Base-by-base conservation (phyloP, 1,140 invertebrate genomes). In the Drosophila arizonae region DNA sequence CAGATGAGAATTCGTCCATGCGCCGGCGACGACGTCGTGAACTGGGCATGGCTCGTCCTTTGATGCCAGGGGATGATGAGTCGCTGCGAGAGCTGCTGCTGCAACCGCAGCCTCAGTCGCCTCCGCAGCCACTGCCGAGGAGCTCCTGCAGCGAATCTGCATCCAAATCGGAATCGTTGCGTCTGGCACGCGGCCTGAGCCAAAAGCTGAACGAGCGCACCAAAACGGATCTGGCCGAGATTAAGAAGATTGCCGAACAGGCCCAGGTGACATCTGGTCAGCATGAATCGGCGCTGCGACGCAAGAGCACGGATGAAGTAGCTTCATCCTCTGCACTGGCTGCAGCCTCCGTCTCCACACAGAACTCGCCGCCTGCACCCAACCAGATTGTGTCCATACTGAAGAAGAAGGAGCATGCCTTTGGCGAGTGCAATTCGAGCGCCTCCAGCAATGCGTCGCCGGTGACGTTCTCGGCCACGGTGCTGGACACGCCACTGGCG, bases 381-480 rank as follows among this genome's bases (percentile, higher is more conserved):
- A 90, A 93, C 91, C 92, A 93, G 88, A 92, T 94, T 26, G 94
- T 96, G 55, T 96, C 96, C 39, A 97, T 96, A 77, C 91, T 96
- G n/a, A 96, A 96, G 92, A 93, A 95, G 76, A 96, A 96, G 87
- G 94, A 95, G 72, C 93, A 92, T 79, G 91, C 90, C 54, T 66
- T 90, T 9, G 86, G 86, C 2, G 91, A 93, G 46, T 87, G 79
- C 67, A 92, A 93, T 5, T 93, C 92, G 82, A 93, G 93, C 54
- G 90, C 92, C 58, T 93, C 93, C 67, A 94, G 92, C 74, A 92
- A 93, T 76, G 92, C 93, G 15, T 95, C 94, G n/a, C 95, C 95
- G 5, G 94, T 95, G 0, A 95, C 95, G 33, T 95, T 95, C 91
- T 95, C 95, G 4, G 94, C 94, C 1, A 95, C 91, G 73, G 94